Evolutionary conservation across 2,797 vertebrate genomes (phyloP), one percentile per base, ranked within the genome.

Genomic region (Hydrolagus colliei): DNA sequence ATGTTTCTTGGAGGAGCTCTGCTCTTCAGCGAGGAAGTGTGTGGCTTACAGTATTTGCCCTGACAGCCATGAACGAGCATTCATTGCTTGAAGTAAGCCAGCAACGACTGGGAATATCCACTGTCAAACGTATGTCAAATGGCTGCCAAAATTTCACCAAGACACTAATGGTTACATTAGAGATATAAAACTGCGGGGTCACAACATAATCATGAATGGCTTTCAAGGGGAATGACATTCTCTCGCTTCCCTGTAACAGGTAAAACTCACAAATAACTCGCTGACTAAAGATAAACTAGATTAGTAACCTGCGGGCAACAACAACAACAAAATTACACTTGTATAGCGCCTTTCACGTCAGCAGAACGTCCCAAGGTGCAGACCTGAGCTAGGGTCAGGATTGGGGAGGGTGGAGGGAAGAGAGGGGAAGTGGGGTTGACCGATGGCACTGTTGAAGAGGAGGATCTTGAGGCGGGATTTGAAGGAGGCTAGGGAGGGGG

Each of bases 1-100:
- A 52, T 52, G 41, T 3, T 84, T 71, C 79, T 71, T 16, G 3
- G 65, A 71, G 79, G 65, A 71, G 65, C 68, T 84, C 71, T 84
- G 79, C 35, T 84, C 63, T 84, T 84, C n/a, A 52, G 9, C 52
- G 32, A 52, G 3, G 68, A 84, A 84, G 67, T 84, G 79, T 41
- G 71, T 18, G 79, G 14, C 68, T 82, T 84, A 52, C 68, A 16
- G 27, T 84, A 68, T 68, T 84, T 84, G 11, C 35, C 32, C 79
- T 71, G 79, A 71, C 32, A 84, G 41, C 35, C 41, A 52, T 52
- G 13, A 35, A 84, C 65, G 68, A 41, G 18, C n/a, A 71, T 84
- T 84, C 27, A 71, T 18, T 71, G 27, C 9, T 52, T 71, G 79
- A 71, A 84, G 18, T 84, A 35, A 68, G 32, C 32, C 65, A 52